A percentile compares a stretch with the other conserved stretches of the same genome.
These are phyloP conservation scores for Ctenicera cuprea DNA, from an alignment of 2,888 invertebrate species.

Conservation along the genomic window DNA sequence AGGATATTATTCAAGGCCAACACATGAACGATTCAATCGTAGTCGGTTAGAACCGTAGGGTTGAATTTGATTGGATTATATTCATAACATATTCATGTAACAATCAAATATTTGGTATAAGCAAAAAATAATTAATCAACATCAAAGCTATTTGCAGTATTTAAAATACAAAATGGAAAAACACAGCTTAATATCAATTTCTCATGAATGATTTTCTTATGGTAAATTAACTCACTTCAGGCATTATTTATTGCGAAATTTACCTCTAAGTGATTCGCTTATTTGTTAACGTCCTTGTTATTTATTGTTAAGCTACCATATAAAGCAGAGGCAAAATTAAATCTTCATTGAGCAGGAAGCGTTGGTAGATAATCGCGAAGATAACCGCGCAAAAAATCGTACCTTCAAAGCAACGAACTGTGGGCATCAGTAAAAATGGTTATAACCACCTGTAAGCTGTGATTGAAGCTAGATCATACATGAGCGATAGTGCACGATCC, in stretches of 20 bases:
- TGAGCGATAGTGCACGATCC: conserved; percentile 65
- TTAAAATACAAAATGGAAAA: too few species aligned
- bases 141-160: too few species aligned
- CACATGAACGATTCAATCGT: too few species aligned
- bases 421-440: conserved; percentile 42
- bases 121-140: too few species aligned
- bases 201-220: neutral
- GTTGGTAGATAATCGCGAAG: conserved; percentile 38
- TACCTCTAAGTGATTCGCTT: conserved; percentile 31
- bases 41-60: too few species aligned
- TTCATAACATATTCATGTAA: too few species aligned
- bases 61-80: too few species aligned
- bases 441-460: conserved; percentile 53
- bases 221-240: conserved; percentile 9
- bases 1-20: too few species aligned
- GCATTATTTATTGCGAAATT: conserved; percentile 32
- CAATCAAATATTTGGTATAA: too few species aligned
- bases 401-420: neutral
- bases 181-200: neutral
- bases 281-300: conserved; percentile 39
- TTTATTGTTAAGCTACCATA: conserved; percentile 38
- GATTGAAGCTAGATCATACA: conserved; percentile 64
- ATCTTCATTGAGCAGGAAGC: conserved; percentile 46
- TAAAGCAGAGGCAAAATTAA: conserved; percentile 34
- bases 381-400: conserved; percentile 30